phyloP scores from a whole-genome alignment of 2,797 vertebrate genomes.

The Protosalanx chinensis region DNA sequence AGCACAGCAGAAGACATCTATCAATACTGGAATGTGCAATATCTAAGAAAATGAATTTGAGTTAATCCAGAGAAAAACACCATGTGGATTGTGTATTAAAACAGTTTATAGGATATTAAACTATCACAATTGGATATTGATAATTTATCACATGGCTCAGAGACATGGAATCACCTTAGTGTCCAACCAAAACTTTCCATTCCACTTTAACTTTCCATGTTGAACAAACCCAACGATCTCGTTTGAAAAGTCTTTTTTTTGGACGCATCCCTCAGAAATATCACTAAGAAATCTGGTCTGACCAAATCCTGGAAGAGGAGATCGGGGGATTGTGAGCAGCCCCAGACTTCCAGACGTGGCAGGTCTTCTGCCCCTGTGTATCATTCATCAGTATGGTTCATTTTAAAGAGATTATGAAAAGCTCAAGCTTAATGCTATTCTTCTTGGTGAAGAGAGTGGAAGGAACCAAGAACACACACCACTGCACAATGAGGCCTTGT shows the following conservation, averaged over 20 bases:
- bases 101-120: not conserved
- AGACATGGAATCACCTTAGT: constrained; percentile 16
- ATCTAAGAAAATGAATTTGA: too few relatives aligned
- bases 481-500: constrained; percentile 11
- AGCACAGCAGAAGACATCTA: too few relatives aligned
- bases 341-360: constrained; percentile 32
- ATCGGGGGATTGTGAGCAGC: constrained; percentile 8
- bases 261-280: constrained; percentile 7
- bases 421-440: constrained; percentile 35
- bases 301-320: constrained; percentile 29
- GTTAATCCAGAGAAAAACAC: not conserved
- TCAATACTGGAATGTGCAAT: too few relatives aligned
- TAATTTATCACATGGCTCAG: constrained; percentile 11
- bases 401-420: constrained; percentile 48
- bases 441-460: constrained; percentile 5
- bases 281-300: constrained; percentile 34
- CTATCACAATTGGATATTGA: not conserved
- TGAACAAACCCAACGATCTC: constrained; percentile 13
- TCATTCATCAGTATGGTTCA: constrained; percentile 50
- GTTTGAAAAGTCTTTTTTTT: constrained; percentile 11
- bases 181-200: not conserved
- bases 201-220: constrained; percentile 22
- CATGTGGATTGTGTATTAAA: not conserved
- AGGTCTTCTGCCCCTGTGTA: constrained; percentile 29
- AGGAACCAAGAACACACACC: not conserved